A percentile compares a stretch with the other conserved stretches of the same genome.
phyloP scores from a whole-genome alignment of 2,797 vertebrate genomes.

The Momotus momota region DNA sequence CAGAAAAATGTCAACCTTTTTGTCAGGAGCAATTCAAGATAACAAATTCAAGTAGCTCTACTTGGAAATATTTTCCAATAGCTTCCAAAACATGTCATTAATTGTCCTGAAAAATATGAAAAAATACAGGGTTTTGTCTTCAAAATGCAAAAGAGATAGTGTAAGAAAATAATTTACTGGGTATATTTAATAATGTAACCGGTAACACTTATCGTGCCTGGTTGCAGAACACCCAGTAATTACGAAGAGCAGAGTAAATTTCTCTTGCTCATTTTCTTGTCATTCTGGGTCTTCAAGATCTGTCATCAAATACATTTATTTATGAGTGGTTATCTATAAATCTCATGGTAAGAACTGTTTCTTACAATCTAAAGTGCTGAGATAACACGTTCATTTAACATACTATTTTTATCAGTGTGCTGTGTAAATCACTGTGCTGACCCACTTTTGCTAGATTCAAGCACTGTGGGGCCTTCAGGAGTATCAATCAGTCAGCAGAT shows the following conservation, averaged over 20 bases:
- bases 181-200: neutral
- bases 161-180: neutral
- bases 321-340: constrained; percentile 3
- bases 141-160: neutral
- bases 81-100: neutral
- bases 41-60: neutral
- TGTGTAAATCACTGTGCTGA: neutral
- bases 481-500: constrained; percentile 5
- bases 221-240: neutral
- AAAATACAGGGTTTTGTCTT: neutral
- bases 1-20: constrained; percentile 3
- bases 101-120: neutral
- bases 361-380: neutral
- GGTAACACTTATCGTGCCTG: neutral
- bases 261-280: neutral
- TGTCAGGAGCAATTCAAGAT: neutral
- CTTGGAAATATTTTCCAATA: neutral
- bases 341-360: neutral
- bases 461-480: neutral
- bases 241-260: neutral
- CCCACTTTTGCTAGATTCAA: neutral
- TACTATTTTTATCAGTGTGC: neutral
- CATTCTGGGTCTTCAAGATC: neutral
- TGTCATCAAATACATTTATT: constrained; percentile 1
- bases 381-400: neutral